Percentiles rank a stretch among this genome's conserved stretches.
phyloP scores from a whole-genome alignment of 2,797 vertebrate species.

The Danio choprae region DNA sequence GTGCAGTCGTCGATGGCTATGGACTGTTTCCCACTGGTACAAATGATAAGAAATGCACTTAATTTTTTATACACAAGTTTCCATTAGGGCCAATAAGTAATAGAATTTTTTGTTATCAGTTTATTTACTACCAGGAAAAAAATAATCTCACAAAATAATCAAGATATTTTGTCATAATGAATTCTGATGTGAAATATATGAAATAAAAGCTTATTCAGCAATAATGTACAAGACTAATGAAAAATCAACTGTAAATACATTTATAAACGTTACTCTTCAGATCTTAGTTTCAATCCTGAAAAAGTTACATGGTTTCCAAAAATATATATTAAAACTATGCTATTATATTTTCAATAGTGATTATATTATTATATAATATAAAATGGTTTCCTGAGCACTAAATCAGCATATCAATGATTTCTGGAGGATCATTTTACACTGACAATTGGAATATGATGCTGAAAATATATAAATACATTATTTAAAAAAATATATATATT shows the following conservation, averaged over 20 bases:
- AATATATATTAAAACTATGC: background rate
- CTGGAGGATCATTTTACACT: background rate
- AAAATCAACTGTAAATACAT: background rate
- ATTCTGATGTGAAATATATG: too few species aligned
- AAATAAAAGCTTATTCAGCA: background rate
- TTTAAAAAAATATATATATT: background rate
- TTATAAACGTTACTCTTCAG: too few species aligned
- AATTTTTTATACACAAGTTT: background rate
- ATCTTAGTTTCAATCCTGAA: background rate
- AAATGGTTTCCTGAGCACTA: background rate
- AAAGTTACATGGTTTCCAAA: background rate
- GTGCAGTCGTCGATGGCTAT: conserved; percentile 86
- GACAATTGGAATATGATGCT: background rate
- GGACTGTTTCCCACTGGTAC: conserved; percentile 93
- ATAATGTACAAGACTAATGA: background rate
- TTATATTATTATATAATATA: too few species aligned
- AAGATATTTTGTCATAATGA: too few species aligned
- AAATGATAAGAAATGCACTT: conserved; percentile 15
- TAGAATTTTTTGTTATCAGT: too few species aligned
- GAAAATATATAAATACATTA: background rate
- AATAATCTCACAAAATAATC: too few species aligned
- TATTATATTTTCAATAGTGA: too few species aligned
- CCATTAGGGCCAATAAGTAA: background rate
- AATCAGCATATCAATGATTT: background rate
- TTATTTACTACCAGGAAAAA: too few species aligned